Evolutionary conservation across 2,888 invertebrate genomes (phyloP).

Genomic region (Alitta virens): DNA sequence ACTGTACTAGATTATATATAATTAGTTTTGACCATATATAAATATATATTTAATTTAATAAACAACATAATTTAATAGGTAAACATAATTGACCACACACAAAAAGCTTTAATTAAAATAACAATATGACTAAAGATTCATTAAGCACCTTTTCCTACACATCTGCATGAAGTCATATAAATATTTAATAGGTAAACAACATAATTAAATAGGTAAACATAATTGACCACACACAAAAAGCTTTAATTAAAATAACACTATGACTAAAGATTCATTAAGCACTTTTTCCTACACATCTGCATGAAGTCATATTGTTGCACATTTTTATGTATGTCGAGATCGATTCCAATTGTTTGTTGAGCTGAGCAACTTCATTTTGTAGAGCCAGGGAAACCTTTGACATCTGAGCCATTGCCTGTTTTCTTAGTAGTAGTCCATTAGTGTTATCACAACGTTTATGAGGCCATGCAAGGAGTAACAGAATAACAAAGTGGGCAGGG

Average conservation of each 20-base stretch:
- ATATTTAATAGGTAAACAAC: too few relatives aligned
- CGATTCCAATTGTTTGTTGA: conserved; percentile 21
- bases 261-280: too few relatives aligned
- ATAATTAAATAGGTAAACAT: too few relatives aligned
- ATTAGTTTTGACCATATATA: too few relatives aligned
- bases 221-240: too few relatives aligned
- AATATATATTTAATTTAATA: too few relatives aligned
- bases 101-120: too few relatives aligned
- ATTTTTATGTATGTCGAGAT: conserved; percentile 13
- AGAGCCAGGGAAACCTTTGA: conserved; percentile 7
- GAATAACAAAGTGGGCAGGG: conserved; percentile 26
- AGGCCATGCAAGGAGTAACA: conserved; percentile 34
- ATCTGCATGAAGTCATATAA: neutral
- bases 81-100: too few relatives aligned
- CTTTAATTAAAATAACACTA: too few relatives aligned
- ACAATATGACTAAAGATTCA: too few relatives aligned
- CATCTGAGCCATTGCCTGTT: conserved; percentile 8
- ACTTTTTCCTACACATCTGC: neutral
- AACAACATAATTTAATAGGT: too few relatives aligned
- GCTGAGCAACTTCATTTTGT: conserved; percentile 21
- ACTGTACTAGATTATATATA: too few relatives aligned
- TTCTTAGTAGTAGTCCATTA: neutral
- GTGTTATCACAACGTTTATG: conserved; percentile 7
- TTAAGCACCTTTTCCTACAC: neutral
- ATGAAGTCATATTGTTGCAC: neutral